Percentiles rank a stretch among this genome's conserved stretches.
Conservation (phyloP, 2,113 vertebrate species). For the Ciconia stormi region DNA sequence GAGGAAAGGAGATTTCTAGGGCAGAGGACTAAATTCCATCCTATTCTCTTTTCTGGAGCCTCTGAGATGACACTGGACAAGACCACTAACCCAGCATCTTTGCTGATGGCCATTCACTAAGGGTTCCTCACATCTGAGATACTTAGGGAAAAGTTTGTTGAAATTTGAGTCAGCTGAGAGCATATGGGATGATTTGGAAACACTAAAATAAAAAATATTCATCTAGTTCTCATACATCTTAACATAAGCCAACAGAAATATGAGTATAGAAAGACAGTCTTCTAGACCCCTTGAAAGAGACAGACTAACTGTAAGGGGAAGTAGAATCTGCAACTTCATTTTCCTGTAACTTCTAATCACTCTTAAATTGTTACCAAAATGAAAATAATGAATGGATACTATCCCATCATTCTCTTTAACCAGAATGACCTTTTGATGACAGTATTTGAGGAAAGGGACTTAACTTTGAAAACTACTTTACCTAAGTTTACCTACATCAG, state of each 20-base stretch:
- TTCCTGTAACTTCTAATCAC: background rate
- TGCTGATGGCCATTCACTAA: background rate
- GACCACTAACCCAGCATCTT: background rate
- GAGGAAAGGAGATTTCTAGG: background rate
- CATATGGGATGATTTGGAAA: background rate
- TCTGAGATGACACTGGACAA: background rate
- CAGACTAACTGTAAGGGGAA: background rate
- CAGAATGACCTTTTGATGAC: background rate
- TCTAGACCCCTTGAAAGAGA: background rate
- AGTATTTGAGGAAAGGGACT: background rate
- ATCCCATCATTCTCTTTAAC: background rate
- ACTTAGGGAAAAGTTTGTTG: background rate
- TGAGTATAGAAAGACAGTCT: background rate
- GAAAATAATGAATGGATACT: slow-evolving; percentile 1
- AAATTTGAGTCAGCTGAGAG: background rate
- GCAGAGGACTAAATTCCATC: background rate
- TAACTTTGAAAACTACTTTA: slow-evolving; percentile 41
- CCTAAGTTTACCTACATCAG: background rate
- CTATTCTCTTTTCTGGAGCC: background rate
- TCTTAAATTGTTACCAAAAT: slow-evolving; percentile 30
- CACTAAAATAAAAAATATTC: background rate
- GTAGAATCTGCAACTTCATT: background rate
- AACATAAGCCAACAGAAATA: background rate
- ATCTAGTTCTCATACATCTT: background rate
- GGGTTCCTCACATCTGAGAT: background rate